Evolutionary conservation across 2,113 vertebrate genomes (phyloP).

Genomic region (Naja naja): DNA sequence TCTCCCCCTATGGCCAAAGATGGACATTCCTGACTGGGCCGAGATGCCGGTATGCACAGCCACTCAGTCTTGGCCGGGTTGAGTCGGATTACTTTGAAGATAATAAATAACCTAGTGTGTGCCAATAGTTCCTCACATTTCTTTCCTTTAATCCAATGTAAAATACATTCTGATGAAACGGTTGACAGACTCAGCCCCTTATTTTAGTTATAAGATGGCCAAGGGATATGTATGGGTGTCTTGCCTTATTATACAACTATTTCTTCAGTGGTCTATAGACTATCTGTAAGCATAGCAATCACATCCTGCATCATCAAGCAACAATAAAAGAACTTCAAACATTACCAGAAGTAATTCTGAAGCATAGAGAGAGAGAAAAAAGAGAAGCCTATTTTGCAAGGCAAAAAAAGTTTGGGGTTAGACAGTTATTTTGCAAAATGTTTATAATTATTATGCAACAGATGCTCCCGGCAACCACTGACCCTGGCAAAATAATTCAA

Average conservation of each 20-base stretch:
- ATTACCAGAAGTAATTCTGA: not conserved
- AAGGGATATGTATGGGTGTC: not conserved
- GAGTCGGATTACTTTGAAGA: not conserved
- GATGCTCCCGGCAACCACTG: not conserved
- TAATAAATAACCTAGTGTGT: not conserved
- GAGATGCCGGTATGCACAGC: too few relatives aligned
- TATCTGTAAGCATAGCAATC: not conserved
- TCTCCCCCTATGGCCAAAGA: too few relatives aligned
- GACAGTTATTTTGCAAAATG: not conserved
- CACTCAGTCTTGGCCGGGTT: too few relatives aligned
- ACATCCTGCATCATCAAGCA: not conserved
- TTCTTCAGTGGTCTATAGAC: not conserved
- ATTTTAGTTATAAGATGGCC: not conserved
- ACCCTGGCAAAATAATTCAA: constrained; percentile 32
- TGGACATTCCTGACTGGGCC: too few relatives aligned
- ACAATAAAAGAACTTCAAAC: not conserved
- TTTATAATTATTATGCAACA: not conserved
- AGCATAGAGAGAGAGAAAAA: not conserved
- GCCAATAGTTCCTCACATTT: not conserved
- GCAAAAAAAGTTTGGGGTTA: not conserved
- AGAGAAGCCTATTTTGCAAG: not conserved
- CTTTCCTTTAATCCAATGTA: not conserved
- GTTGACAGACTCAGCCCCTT: not conserved
- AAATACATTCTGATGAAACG: not conserved
- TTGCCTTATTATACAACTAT: not conserved